Evolutionary conservation across 2,888 invertebrate genomes (phyloP).

Genomic region (Sturmia bella): DNA sequence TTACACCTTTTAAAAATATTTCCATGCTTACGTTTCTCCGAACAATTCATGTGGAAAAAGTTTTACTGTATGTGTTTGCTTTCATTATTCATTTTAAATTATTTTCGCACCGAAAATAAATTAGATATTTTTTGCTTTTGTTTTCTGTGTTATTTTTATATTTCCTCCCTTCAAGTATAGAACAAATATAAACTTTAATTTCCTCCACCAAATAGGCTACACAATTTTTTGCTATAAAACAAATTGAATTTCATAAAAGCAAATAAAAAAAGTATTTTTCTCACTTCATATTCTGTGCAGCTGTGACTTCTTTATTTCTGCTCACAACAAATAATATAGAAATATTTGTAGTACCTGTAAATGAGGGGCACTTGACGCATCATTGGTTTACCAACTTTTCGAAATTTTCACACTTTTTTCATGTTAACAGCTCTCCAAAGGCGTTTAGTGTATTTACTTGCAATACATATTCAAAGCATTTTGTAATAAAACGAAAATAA

Average conservation of each 20-base stretch:
- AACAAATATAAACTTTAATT: constrained; percentile 52
- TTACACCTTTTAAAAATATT: too few relatives aligned
- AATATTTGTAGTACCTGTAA: constrained; percentile 18
- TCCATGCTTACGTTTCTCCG: too few relatives aligned
- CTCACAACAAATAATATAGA: constrained; percentile 1
- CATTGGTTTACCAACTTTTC: constrained; percentile 53
- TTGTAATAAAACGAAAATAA: not conserved
- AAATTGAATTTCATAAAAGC: constrained; percentile 45
- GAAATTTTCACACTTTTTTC: constrained; percentile 21
- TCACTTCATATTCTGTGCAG: not conserved
- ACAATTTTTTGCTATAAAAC: constrained; percentile 36
- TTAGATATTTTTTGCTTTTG: not conserved
- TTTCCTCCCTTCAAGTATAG: constrained; percentile 26
- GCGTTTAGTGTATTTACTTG: not conserved
- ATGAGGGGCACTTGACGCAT: constrained; percentile 37
- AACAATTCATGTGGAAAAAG: too few relatives aligned
- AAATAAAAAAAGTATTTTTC: constrained; percentile 1
- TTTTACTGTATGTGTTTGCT: not conserved
- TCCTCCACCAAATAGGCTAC: constrained; percentile 58
- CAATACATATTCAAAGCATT: constrained; percentile 3
- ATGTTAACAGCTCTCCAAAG: not conserved
- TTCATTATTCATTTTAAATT: not conserved
- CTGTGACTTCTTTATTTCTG: not conserved
- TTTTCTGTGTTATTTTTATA: constrained; percentile 8
- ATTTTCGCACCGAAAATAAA: not conserved